Evolutionary conservation across 2,888 invertebrate species (phyloP), one percentile per base, ranked within the genome.

Genomic region (Pyrrhosoma nymphula): DNA sequence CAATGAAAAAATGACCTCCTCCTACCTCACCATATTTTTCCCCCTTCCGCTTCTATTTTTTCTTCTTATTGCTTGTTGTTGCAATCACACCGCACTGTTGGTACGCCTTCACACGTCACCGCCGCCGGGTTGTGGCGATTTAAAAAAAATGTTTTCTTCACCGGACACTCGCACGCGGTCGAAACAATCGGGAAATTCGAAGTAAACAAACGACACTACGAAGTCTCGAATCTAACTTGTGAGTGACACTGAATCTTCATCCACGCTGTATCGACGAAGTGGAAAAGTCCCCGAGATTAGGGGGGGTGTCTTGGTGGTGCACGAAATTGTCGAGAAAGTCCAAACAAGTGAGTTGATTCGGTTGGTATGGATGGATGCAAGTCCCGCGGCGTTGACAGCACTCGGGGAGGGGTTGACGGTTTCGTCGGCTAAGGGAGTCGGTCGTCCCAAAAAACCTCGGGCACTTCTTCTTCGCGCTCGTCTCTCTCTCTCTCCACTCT

Each of bases 401-500:
- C 82, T 14, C 14, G 23, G 30, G 30, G 35, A 18, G 16, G 35
- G 30, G 82, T 69, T 23, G 82, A 35, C 30, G 69, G 69, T 8
- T 56, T 55, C 90, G 63, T 39, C 63, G 23, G 90, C 30, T 18
- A 60, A 12, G 90, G 56, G 23, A 10, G 88, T 56, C 60, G 47
- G 55, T 47, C 69, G n/a, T 69, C 69, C 56, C 26, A 75, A 93
- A 93, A 93, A 93, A 35, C 91, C 20, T 63, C 91, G 82, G 60
- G 60, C 82, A 82, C 82, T 82, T 82, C 75, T 75, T 75, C 82
- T 82, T 30, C 82, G 82, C 35, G 35, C 82, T 39, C 60, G 30
- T 90, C 56, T 63, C 35, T 47, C 90, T 56, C 91, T 63, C 90
- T 47, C 56, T 89, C 89, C 60, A 35, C 91, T 63, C 93, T 93